Evolutionary conservation across 2,797 vertebrate species (phyloP), one percentile per base, ranked within the genome.

Genomic region (Propithecus deckenii): DNA sequence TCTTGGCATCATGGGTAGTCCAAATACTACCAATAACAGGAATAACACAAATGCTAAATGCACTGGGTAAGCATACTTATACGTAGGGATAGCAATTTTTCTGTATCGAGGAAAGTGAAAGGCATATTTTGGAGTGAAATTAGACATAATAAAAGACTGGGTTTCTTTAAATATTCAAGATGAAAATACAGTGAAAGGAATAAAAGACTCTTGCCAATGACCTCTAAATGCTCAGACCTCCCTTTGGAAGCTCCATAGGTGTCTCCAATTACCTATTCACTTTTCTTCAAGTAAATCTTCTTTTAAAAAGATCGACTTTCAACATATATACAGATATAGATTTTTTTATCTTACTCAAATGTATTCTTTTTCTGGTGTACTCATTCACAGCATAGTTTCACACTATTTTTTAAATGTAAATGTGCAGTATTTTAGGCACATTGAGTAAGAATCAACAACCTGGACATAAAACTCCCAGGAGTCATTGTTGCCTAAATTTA

Each of bases 131-230:
- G 32, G 89, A 87, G 28, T 43, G 65, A 83, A 87, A 76, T n/a
- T 46, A 69, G 18, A 35, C 5, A 17, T 41, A 59, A 65, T 67
- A 67, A 78, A 93, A 38, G 32, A 79, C 17, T n/a, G 25, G 14
- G 52, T 88, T 91, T 80, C 83, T 88, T 84, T 88, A 59, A 59
- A 67, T 92, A 46, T 89, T 88, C 59, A 72, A 67, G 85, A 80
- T 72, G 72, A 91, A 94, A 95, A 80, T 43, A 50, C 7, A 69
- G 5, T n/a, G 32, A 43, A 86, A 92, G 61, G 20, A 61, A 30
- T 41, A 32, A 76, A 32, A 65, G 75, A 48, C 23, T 41, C 48
- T 83, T 78, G 41, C 55, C 38, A 43, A n/a, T 69, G n/a, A n/a
- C 35, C 30, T 72, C 74, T 59, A n/a, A 88, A 72, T 32, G 32